A percentile compares a stretch with the other conserved stretches of the same genome.
These are phyloP conservation scores for Sciaenops ocellatus DNA, from an alignment of 2,797 vertebrate genomes.

Conservation along the genomic window DNA sequence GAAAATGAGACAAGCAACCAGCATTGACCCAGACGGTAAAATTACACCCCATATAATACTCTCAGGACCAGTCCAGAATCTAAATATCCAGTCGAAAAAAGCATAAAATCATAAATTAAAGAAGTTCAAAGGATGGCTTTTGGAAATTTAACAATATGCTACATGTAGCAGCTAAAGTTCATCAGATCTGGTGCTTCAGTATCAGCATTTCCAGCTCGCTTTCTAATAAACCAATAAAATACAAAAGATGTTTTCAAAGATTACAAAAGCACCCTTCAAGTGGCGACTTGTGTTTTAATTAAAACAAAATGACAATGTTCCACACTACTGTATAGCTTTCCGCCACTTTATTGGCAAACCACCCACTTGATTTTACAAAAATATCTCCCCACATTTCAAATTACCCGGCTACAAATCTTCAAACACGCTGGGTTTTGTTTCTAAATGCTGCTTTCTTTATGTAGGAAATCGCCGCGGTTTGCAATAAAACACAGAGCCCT, in stretches of 20 bases:
- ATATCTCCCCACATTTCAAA: constrained; percentile 42
- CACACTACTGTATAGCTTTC: background rate
- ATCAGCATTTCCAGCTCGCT: background rate
- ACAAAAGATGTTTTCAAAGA: background rate
- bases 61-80: constrained; percentile 24
- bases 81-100: constrained; percentile 36
- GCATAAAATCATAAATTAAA: constrained; percentile 15
- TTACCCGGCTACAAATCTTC: constrained; percentile 39
- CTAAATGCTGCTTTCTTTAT: constrained; percentile 49
- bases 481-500: constrained; percentile 50
- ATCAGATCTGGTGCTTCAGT: background rate
- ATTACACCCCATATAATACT: constrained; percentile 66
- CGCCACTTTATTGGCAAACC: constrained; percentile 37
- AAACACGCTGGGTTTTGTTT: constrained; percentile 27
- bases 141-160: background rate
- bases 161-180: background rate
- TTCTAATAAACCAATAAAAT: background rate
- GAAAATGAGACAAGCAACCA: constrained; percentile 36
- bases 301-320: constrained; percentile 8
- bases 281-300: constrained; percentile 12
- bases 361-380: constrained; percentile 44
- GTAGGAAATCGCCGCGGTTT: constrained; percentile 62
- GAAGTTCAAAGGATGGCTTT: background rate
- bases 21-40: constrained; percentile 73
- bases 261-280: background rate